Percentiles rank a stretch among this genome's conserved stretches.
phyloP scores from a whole-genome alignment of 2,797 vertebrate genomes.

The Falco rusticolus region DNA sequence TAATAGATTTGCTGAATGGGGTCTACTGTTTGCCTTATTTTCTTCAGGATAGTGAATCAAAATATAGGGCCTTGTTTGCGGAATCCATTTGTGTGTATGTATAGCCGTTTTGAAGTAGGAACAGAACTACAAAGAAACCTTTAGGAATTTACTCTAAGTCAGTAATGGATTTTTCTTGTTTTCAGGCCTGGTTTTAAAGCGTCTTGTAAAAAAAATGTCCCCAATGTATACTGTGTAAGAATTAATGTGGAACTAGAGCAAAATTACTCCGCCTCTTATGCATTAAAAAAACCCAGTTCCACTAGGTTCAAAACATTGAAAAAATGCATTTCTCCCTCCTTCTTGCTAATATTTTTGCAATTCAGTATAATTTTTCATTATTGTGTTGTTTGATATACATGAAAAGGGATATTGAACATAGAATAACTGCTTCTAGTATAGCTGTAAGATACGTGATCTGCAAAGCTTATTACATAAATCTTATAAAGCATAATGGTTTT shows the following conservation, averaged over 20 bases:
- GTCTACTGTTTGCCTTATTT: conserved; percentile 16
- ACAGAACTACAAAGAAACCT: conserved; percentile 63
- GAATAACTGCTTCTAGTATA: neutral
- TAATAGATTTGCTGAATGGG: conserved; percentile 37
- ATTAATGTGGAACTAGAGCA: conserved; percentile 69
- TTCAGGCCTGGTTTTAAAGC: conserved; percentile 64
- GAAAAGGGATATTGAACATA: conserved; percentile 12
- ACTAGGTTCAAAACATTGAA: conserved; percentile 50
- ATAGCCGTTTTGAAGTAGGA: conserved; percentile 53
- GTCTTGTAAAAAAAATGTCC: conserved; percentile 73
- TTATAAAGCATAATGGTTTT: conserved; percentile 26
- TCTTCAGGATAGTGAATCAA: conserved; percentile 26
- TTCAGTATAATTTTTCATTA: conserved; percentile 41
- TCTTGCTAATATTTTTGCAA: conserved; percentile 37
- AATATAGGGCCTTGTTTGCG: conserved; percentile 39
- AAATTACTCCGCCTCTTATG: conserved; percentile 61
- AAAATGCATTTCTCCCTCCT: conserved; percentile 40
- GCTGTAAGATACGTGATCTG: conserved; percentile 26
- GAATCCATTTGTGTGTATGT: conserved; percentile 1
- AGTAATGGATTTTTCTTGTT: conserved; percentile 77
- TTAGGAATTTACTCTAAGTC: conserved; percentile 71
- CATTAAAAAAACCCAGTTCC: conserved; percentile 56
- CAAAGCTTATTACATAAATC: conserved; percentile 25
- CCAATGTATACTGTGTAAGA: conserved; percentile 62
- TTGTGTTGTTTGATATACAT: conserved; percentile 11